These are phyloP conservation scores for Sphaerophoria rueppellii DNA, from an alignment of 2,888 invertebrate genomes.

Conservation along the genomic window DNA sequence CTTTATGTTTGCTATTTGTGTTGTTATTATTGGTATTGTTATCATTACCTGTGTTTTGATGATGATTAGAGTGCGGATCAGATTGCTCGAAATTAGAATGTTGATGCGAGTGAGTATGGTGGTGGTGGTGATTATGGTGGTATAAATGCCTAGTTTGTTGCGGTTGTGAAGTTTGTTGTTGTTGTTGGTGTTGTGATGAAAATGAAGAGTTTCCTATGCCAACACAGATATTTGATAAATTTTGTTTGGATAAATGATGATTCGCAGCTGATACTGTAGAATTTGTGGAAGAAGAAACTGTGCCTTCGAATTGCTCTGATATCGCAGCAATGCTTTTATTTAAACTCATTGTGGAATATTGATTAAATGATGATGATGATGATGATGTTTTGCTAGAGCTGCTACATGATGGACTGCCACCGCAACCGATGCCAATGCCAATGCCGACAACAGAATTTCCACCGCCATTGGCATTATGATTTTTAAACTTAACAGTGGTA, in stretches of 20 bases:
- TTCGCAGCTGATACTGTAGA: conserved; percentile 51
- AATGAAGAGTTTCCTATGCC: conserved; percentile 57
- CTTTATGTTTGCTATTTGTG: conserved; percentile 47
- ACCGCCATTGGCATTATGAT: conserved; percentile 48
- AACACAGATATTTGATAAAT: conserved; percentile 44
- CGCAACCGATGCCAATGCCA: conserved; percentile 17
- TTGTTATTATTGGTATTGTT: conserved; percentile 64
- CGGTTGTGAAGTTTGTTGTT: conserved; percentile 51
- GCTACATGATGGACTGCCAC: conserved; percentile 70
- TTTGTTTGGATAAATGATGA: conserved; percentile 55
- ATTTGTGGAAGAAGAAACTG: too few relatives aligned
- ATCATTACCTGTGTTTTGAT: conserved; percentile 64
- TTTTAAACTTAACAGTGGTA: conserved; percentile 64
- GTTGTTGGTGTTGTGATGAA: conserved; percentile 59
- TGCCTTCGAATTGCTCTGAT: conserved; percentile 44
- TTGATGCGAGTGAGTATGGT: conserved; percentile 64
- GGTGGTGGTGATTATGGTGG: conserved; percentile 67
- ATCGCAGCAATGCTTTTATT: conserved; percentile 58
- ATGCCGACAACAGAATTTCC: conserved; percentile 13
- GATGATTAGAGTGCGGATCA: conserved; percentile 66
- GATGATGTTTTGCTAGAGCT: conserved; percentile 64
- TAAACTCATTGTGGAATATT: conserved; percentile 60
- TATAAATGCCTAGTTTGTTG: conserved; percentile 60
- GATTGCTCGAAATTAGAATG: conserved; percentile 65
- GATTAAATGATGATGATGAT: conserved; percentile 64